Evolutionary conservation across 1,140 invertebrate species (phyloP), one percentile per base, ranked within the genome.

Genomic region (Mesaphorura yosii): DNA sequence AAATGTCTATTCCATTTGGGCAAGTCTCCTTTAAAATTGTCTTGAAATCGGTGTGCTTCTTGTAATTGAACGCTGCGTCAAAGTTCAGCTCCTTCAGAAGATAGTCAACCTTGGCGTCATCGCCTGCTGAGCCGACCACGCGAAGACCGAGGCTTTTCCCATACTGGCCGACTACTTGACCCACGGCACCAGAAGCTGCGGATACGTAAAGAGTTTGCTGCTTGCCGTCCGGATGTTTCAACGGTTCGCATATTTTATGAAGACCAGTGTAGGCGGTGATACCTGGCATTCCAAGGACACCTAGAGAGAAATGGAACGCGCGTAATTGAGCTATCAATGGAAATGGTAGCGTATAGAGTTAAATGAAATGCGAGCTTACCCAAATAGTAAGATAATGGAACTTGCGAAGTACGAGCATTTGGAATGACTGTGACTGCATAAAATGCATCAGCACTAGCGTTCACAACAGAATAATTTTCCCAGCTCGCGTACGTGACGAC

Each of bases 11-110:
- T 28, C 78, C 80, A 14, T 81, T 69, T 0, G 81, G 80, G 15
- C 80, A 80, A 25, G 68, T 70, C 66, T 79, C 69, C 59, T 71
- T 76, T n/a, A 85, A 68, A 31, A 69, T 72, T 31, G 68, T 48
- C 4, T 64, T 64, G 29, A 83, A 19, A 25, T 46, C 48, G 53
- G 80, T 65, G 12, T 68, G 68, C 0, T 66, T 78, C 68, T 84
- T 85, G 64, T 86, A 86, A 68, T 86, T 85, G 51, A 78, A 79
- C 1, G 74, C 80, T 55, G 68, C 62, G 66, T 86, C 80, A 65
- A 84, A 83, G 14, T 76, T 75, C 1, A 83, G 61, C 27, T 51
- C 38, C 20, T 41, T 51, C 20, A 51, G 37, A 26, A 45, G 7
- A 42, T 12, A 51, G 10, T 51, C 22, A 17, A 51, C 48, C 29